Base-by-base conservation (phyloP, 2,113 vertebrate species). In the Chrysochloris asiatica region DNA sequence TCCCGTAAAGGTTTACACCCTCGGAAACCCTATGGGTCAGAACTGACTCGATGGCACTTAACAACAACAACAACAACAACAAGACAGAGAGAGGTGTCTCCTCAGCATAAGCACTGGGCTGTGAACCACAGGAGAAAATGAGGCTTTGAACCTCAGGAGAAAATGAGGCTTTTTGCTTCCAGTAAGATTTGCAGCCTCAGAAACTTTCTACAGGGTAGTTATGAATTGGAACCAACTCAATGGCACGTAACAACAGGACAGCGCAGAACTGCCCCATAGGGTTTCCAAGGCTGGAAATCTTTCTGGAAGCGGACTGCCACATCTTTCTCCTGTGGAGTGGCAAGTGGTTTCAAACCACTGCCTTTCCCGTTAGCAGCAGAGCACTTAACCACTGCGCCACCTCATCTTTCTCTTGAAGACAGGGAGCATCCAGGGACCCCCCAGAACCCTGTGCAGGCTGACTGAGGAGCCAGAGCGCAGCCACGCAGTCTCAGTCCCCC, bases 381-480 rank as follows among this genome's bases (percentile, higher is more conserved):
- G 36, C 36, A 11, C 36, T 69, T 16, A 69, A 36, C 36, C 6
- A 69, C 4, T 38, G 67, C 16, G 19, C 67, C 21, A 19, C 17
- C 19, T 38, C 30, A 2, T 2, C 1, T 24, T 47, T 13, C 38
- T 72, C 13, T 33, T 14, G 4, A 47, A 84, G 41, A 24, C 16
- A 6, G 8, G 45, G 38, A 8, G 6, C 13, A 24, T 21, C 16
- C 8, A 10, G 54, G 47, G 78, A 0, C 24, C 11, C 56, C 47
- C 75, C 12, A 6, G 38, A 56, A 7, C 16, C 33, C 63, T 13
- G 63, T 13, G 61, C n/a, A 67, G n/a, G 47, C 11, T 8, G 3
- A 50, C 5, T 12, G 6, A 88, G 86, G 41, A 36, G 50, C 30
- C 19, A 10, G 1, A 47, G 12, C 33, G 4, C 13, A 65, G 63